Base-by-base conservation (phyloP, 2,888 invertebrate species). In the Vannuccia rotundouncinata region DNA sequence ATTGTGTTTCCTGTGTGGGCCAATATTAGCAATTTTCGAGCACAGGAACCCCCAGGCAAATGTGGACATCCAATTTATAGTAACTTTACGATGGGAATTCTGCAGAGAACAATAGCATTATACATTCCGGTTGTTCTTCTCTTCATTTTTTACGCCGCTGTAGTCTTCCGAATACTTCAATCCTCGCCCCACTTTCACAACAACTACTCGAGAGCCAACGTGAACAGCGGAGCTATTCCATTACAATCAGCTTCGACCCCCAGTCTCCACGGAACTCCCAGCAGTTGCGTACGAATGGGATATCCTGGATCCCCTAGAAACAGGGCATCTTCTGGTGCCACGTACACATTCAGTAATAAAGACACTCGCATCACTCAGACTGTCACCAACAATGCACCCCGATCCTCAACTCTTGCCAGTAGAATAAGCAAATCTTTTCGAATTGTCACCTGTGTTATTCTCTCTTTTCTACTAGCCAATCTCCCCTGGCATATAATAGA, bases 51-150 rank as follows among this genome's bases (percentile, higher is more conserved):
- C 5, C 31, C 31, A 25, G 79, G 29, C 5, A 78, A 27, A 17
- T 80, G 80, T 29, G 76, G 31, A n/a, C 80, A 80, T 80, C 80
- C 80, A 10, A 29, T 80, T 17, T 80, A 80, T 29, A 80, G 27
- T n/a, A 80, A 45, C 27, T 79, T 30, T 29, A 25, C 79, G 0
- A 79, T 79, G 79, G 80, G 45, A 0, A 78, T 80, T n/a, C n/a
- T 80, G 10, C 76, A 79, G 31, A 29, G 80, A 10, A 31, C 80
- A 1, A 30, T 80, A 31, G 78, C 80, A n/a, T 29, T 77, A 17
- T 80, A 80, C 29, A 80, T 80, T 79, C 80, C 80, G 22, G 78
- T 80, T n/a, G 31, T 80, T 27, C 59, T 80, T 22, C 59, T 80
- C 10, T 45, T 80, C 25, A 30, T 80, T 28, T 80, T 80, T 59